Evolutionary conservation across 2,888 invertebrate species (phyloP).

Genomic region (Molanna angustata): DNA sequence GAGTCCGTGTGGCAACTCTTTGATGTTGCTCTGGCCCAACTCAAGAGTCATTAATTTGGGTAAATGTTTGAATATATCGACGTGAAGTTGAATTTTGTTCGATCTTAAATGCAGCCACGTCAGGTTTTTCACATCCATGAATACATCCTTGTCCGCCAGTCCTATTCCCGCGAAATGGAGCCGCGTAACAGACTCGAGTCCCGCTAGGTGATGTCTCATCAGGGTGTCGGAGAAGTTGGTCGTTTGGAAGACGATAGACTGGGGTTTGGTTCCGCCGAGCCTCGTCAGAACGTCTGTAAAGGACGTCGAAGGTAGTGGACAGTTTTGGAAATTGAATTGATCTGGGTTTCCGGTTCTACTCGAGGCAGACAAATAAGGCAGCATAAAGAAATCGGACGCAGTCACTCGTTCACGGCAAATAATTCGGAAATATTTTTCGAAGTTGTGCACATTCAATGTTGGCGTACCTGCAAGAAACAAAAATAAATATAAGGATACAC

Average conservation of each 20-base stretch:
- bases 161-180: slow-evolving; percentile 61
- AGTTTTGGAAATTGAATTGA: slow-evolving; percentile 54
- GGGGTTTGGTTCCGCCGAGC: slow-evolving; percentile 48
- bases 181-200: slow-evolving; percentile 53
- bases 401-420: too few species aligned
- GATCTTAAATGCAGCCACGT: slow-evolving; percentile 62
- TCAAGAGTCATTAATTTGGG: slow-evolving; percentile 60
- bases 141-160: slow-evolving; percentile 58
- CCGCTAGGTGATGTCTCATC: slow-evolving; percentile 56
- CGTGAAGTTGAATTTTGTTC: slow-evolving; percentile 58
- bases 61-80: slow-evolving; percentile 55
- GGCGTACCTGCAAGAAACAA: too few species aligned
- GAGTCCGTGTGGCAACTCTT: slow-evolving; percentile 56
- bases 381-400: too few species aligned
- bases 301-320: slow-evolving; percentile 52
- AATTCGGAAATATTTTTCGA: too few species aligned
- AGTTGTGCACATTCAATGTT: too few species aligned
- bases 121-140: slow-evolving; percentile 59
- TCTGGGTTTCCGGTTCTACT: too few species aligned
- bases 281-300: slow-evolving; percentile 50
- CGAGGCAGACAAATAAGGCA: too few species aligned
- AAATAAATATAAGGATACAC: too few species aligned
- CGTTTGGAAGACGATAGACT: slow-evolving; percentile 49
- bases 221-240: slow-evolving; percentile 56
- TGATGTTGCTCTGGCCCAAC: slow-evolving; percentile 65